Evolutionary conservation across 2,113 vertebrate species (phyloP), one percentile per base, ranked within the genome.

Genomic region (Corvus hawaiiensis): DNA sequence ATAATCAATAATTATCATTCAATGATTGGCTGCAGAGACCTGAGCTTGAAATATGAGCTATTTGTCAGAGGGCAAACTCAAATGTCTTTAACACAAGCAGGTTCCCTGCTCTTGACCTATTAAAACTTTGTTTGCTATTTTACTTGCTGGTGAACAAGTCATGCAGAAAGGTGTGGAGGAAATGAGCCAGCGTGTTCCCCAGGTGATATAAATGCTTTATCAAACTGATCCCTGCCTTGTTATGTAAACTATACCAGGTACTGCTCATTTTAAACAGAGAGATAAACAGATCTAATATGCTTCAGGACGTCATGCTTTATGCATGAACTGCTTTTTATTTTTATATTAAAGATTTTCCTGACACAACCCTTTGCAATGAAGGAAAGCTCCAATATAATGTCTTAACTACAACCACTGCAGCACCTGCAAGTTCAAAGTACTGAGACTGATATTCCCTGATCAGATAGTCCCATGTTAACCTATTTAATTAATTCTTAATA

Each of bases 211-310:
- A 97, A 98, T 95, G 97, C 97, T 98, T 98, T 98, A 98, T 98
- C 98, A 98, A 97, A 97, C 97, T 94, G 97, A 98, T 98, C 98
- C 97, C 97, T 98, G 97, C 97, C 98, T 98, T 98, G 98, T 98
- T 98, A 98, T 98, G 98, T 98, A 98, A 98, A 98, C 98, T 95
- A 95, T 96, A 98, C 90, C 96, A 97, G 97, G 97, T 98, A 98
- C 93, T 4, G 86, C 94, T 98, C 97, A 16, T 98, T 98, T 98
- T 98, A 98, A 98, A 98, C 97, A 97, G 96, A 97, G 97, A 98
- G 98, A 98, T 98, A 98, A 98, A 98, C 97, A 98, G 98, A 98
- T 98, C 97, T 98, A 98, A 98, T 98, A 98, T 90, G 98, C 98
- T 98, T 98, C 96, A 96, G 98, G 98, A 97, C 97, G 6, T 98